Base-by-base conservation (phyloP, 1,140 invertebrate species). In the Drosophila elegans region DNA sequence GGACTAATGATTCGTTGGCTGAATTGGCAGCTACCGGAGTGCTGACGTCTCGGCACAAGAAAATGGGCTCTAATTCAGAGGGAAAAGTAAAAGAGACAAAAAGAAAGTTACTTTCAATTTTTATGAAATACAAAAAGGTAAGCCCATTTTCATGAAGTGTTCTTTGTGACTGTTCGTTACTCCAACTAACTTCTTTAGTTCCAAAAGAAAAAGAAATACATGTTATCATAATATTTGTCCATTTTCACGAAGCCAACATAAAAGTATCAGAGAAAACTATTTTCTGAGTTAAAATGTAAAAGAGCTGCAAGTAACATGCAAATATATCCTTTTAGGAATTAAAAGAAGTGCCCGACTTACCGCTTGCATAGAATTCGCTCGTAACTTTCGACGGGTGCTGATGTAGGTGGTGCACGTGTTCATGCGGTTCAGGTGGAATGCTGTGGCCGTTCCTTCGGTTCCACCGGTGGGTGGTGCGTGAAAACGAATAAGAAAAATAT, bases 341-440 rank as follows among this genome's bases (percentile, higher is more conserved):
- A 21, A 21, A 21, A 21, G 16, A 21, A 21, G 16, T 21, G 16
- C 16, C 16, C 16, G 16, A 32, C 77, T 76, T 60, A 92, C 91
- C 91, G 66, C 86, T 86, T 91, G 91, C 88, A 91, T 91, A 90
- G 91, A 92, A 86, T 78, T 92, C 71, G 79, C 63, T 56, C 89
- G 84, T 38, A 85, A 71, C 76, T 92, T 92, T 89, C 90, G 75
- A 36, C 91, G 84, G 73, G 91, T 92, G 84, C 91, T 92, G 54
- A 95, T 93, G 92, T 95, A 95, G 0, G 95, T 95, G 57, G 94
- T 94, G 74, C 93, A 94, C 9, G 95, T 95, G 90, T 95, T 95
- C 75, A 94, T 94, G 68, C 95, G 92, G 60, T 94, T 93, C 11
- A 95, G 92, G 69, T 92, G 91, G 52, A 93, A 88, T 29, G 93